Conservation (phyloP, 2,888 invertebrate species). For the Parnassius apollo region DNA sequence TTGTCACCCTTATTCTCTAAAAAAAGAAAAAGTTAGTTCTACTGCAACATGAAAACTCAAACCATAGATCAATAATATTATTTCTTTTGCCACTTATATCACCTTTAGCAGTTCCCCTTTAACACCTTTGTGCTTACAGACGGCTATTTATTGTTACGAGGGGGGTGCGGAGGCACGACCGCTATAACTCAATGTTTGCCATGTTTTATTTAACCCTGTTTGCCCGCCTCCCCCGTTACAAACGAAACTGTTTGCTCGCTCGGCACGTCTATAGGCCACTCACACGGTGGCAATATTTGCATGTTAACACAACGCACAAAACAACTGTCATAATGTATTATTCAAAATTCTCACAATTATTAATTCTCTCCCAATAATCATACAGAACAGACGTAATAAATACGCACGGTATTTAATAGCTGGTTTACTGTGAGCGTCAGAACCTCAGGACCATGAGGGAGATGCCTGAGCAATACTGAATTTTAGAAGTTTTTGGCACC, state of each 20-base stretch:
- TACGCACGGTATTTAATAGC: too few relatives aligned
- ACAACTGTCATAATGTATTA: neutral
- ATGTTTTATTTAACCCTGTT: slow-evolving; percentile 9
- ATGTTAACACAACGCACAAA: neutral
- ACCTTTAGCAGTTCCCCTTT: slow-evolving; percentile 1
- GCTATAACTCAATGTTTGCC: slow-evolving; percentile 7
- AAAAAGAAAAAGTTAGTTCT: too few relatives aligned
- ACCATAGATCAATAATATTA: neutral
- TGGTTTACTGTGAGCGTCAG: too few relatives aligned
- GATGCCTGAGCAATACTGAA: too few relatives aligned
- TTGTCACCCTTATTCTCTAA: too few relatives aligned
- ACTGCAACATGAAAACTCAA: too few relatives aligned
- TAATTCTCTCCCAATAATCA: too few relatives aligned
- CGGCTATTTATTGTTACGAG: neutral
- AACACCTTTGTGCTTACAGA: neutral
- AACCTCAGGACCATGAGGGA: too few relatives aligned
- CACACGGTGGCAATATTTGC: neutral
- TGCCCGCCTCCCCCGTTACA: neutral
- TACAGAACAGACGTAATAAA: too few relatives aligned
- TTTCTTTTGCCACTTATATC: neutral
- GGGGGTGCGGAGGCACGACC: neutral
- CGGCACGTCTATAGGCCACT: neutral
- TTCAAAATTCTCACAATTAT: neutral
- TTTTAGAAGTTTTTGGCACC: too few relatives aligned
- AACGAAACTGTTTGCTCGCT: slow-evolving; percentile 7